A percentile compares a stretch with the other conserved stretches of the same genome.
These are phyloP conservation scores for Eolophus roseicapilla DNA, from an alignment of 2,113 vertebrate genomes.

Conservation along the genomic window DNA sequence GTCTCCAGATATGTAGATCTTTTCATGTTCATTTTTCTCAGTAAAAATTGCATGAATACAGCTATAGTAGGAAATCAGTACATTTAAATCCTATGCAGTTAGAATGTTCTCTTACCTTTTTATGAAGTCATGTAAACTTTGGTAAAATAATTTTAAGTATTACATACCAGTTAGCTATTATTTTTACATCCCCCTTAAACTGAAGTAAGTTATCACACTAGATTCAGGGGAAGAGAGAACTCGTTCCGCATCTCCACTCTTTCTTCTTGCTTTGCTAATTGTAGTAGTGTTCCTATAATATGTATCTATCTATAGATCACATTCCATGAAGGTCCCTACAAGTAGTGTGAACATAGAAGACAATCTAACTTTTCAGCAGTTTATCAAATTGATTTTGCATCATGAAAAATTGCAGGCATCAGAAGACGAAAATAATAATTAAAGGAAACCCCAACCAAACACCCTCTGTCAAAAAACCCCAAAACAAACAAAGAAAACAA, in stretches of 20 bases:
- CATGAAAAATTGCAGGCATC: background rate
- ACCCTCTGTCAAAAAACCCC: background rate
- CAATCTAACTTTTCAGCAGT: background rate
- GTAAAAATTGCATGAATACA: background rate
- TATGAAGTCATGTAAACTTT: background rate
- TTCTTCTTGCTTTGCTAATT: background rate
- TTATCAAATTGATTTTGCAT: background rate
- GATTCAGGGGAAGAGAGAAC: background rate
- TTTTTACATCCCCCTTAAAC: background rate
- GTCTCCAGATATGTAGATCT: background rate
- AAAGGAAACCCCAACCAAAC: background rate
- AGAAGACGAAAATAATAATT: background rate
- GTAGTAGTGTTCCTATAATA: background rate
- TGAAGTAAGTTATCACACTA: background rate
- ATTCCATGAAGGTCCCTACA: background rate
- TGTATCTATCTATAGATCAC: background rate
- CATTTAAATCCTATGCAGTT: background rate
- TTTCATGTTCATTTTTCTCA: background rate
- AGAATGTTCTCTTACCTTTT: background rate
- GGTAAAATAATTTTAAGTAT: background rate
- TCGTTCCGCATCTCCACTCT: background rate
- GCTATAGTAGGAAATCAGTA: background rate
- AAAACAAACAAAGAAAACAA: background rate
- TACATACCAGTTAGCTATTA: background rate
- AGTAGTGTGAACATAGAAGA: background rate